Base-by-base conservation (phyloP, 2,888 invertebrate species). In the Pristionchus japonicus region DNA sequence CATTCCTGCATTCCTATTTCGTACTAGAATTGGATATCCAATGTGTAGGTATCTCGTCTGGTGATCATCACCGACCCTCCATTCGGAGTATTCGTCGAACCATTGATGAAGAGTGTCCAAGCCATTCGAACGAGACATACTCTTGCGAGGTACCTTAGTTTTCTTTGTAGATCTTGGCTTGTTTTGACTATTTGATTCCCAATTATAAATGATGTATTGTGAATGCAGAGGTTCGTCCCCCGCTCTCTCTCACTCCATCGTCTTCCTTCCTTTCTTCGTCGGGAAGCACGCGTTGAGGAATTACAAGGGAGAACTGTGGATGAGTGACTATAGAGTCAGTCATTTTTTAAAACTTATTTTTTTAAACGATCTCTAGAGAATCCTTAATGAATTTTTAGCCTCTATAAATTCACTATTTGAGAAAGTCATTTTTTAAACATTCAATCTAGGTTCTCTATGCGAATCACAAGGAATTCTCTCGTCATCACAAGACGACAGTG, bases 401-500 rank as follows among this genome's bases (percentile, higher is more conserved):
- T n/a, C n/a, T n/a, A n/a, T n/a, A n/a, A n/a, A n/a, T n/a, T n/a
- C n/a, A n/a, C n/a, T n/a, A n/a, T n/a, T n/a, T n/a, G n/a, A n/a
- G n/a, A n/a, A n/a, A n/a, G n/a, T n/a, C n/a, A n/a, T n/a, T n/a
- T n/a, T n/a, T n/a, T n/a, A n/a, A n/a, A n/a, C n/a, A n/a, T n/a
- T n/a, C n/a, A n/a, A n/a, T n/a, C n/a, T n/a, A 92, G 91, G 92
- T 93, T 13, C 92, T 92, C 4, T 93, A 93, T 88, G 89, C 89
- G 4, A 93, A 93, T 87, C 93, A 93, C 87, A 92, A 90, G 80
- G 88, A 90, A 13, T 93, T 91, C 85, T 86, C 89, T 31, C 89
- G 91, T 27, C 89, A 90, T 4, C 88, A 90, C 37, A 92, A 92
- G 74, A 91, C 92, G 0, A 92, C 91, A 34, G 93, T 93, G 23